phyloP scores from a whole-genome alignment of 1,140 invertebrate genomes.

The Atta cephalotes region DNA sequence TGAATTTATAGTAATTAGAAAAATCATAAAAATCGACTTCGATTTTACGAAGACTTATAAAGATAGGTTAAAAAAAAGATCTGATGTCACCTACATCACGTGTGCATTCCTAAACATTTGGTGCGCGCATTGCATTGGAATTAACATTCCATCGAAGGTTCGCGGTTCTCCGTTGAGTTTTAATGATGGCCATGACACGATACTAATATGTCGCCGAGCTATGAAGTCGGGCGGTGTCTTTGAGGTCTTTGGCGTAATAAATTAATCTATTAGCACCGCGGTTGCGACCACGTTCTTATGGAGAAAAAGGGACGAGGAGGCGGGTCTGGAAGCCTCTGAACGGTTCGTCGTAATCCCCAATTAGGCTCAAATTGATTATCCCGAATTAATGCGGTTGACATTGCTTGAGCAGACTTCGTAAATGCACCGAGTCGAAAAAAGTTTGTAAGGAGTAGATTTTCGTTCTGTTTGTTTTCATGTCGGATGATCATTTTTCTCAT shows the following conservation, averaged over 20 bases:
- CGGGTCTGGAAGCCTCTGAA: constrained; percentile 17
- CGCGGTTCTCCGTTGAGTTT: constrained; percentile 74
- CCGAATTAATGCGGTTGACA: constrained; percentile 78
- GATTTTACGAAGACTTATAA: not conserved
- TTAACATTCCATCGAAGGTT: constrained; percentile 81
- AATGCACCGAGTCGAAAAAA: constrained; percentile 54
- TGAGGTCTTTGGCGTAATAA: constrained; percentile 84
- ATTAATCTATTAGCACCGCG: constrained; percentile 85
- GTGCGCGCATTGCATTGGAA: constrained; percentile 68
- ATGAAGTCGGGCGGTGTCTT: constrained; percentile 80
- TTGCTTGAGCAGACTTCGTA: constrained; percentile 32
- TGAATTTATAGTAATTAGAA: not conserved
- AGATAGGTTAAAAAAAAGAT: not conserved
- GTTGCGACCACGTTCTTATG: constrained; percentile 70
- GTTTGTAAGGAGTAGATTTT: constrained; percentile 10
- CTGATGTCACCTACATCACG: constrained; percentile 61
- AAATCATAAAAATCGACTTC: not conserved
- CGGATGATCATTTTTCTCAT: constrained; percentile 37
- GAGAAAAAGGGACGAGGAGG: constrained; percentile 44
- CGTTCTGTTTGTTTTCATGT: not conserved
- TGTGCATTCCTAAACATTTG: constrained; percentile 46
- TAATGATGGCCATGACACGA: constrained; percentile 79
- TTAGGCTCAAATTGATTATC: constrained; percentile 85
- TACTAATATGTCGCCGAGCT: constrained; percentile 82
- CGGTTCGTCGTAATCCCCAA: constrained; percentile 82